phyloP scores from a whole-genome alignment of 2,797 vertebrate genomes.

The Muraenolepis orangiensis region DNA sequence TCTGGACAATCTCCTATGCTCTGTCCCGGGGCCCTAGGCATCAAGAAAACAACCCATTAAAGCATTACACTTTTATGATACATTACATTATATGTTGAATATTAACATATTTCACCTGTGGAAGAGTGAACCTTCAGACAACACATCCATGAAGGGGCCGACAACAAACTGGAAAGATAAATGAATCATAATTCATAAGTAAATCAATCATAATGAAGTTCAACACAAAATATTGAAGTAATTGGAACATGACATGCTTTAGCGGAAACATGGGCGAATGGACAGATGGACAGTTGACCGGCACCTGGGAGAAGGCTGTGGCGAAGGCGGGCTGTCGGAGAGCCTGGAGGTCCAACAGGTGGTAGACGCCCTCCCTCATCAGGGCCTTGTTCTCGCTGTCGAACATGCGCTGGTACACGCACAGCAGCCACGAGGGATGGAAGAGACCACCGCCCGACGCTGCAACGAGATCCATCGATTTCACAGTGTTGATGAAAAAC shows the following conservation, averaged over 20 bases:
- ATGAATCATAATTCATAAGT: background rate
- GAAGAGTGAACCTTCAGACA: constrained; percentile 88
- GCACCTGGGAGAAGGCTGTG: constrained; percentile 81
- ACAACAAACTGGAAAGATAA: constrained; percentile 79
- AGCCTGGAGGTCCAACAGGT: constrained; percentile 84
- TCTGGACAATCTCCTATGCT: constrained; percentile 82
- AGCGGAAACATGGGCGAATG: background rate
- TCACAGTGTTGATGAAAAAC: background rate
- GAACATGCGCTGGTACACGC: constrained; percentile 94
- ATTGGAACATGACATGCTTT: background rate
- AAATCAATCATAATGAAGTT: background rate
- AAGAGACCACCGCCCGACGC: constrained; percentile 71
- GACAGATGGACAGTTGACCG: background rate
- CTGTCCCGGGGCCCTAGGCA: constrained; percentile 76
- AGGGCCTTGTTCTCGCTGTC: constrained; percentile 92
- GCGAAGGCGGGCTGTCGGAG: constrained; percentile 72
- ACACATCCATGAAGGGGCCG: constrained; percentile 87
- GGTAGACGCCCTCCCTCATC: constrained; percentile 84
- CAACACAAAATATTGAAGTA: background rate
- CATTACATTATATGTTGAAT: background rate
- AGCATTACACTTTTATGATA: background rate
- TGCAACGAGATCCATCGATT: background rate
- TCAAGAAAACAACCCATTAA: constrained; percentile 22
- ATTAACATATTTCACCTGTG: constrained; percentile 75
- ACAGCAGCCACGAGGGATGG: constrained; percentile 89